Evolutionary conservation across 35 echinoderm and acorn worm genomes (phyloP), one percentile per base, ranked within the genome.

Genomic region (Heliocidaris erythrogramma): DNA sequence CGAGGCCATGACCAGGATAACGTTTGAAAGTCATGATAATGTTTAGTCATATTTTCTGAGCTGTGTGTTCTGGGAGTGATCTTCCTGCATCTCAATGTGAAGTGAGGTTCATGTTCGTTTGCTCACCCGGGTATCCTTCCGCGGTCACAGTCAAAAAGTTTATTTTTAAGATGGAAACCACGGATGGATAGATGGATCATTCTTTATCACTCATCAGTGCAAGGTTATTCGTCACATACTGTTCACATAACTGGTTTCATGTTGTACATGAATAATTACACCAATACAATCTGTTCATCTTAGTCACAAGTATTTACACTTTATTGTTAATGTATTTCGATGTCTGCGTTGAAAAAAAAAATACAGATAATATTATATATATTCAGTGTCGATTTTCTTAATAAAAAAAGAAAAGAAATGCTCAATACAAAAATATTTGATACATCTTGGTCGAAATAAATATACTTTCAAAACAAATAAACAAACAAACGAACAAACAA

Each of bases 101-200:
- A 27, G 4, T 78, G 65, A 78, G 65, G 65, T 78, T 78, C 65
- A 78, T 78, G 65, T 78, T 78, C 65, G 65, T 78, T 78, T 78
- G 65, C 65, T 78, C 65, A 78, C 65, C 65, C 65, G n/a, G 65
- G 65, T 78, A 78, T 78, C 65, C 65, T 78, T 78, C 65, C 65
- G 65, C 65, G 17, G 21, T 78, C 65, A n/a, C 65, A 27, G 65
- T 78, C 65, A 27, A 78, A 78, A 78, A 24, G 21, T 78, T 78
- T 78, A 78, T 78, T 78, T 78, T 78, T n/a, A n/a, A 27, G 18
- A n/a, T 78, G 65, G 65, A n/a, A 78, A n/a, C 65, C 65, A 78
- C n/a, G 61, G 65, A 78, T 78, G 18, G 4, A 78, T 78, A 24
- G 4, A 78, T 27, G 65, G 65, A 78, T 27, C 60, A 27, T 24